Evolutionary conservation across 2,797 vertebrate genomes (phyloP), one percentile per base, ranked within the genome.

Genomic region (Bradypus variegatus): DNA sequence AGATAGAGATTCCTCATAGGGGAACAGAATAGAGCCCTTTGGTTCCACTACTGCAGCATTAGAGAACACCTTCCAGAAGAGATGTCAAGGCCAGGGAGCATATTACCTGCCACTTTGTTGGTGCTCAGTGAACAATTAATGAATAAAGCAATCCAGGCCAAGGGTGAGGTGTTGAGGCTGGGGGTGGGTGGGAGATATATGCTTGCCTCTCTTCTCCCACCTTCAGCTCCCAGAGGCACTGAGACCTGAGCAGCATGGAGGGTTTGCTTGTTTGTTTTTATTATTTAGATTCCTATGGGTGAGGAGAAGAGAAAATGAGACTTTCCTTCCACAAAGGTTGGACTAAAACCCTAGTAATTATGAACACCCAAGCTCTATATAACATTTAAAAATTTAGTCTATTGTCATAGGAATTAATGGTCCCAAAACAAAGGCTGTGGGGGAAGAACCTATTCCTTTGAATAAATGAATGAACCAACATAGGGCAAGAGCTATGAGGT

Each of bases 261-360:
- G 29, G 25, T 10, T 86, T 67, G 18, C 55, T 53, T 72, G 41
- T 55, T 83, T 86, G 11, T 89, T 91, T 90, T 81, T 55, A 48
- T 38, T 88, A 41, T 91, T 95, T 72, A 83, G 80, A 88, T 81
- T 41, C 27, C 80, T 6, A 23, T 48, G 19, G 31, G 21, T 64
- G 36, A 65, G 53, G 8, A 55, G 10, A 67, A 78, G 73, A 75
- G 41, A 58, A 65, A 94, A 77, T 13, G n/a, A 86, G 33, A 33
- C 15, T 90, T 95, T 81, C 76, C 29, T 94, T 94, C 86, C 48
- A 85, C 84, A 65, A 84, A 64, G 81, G 41, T 75, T 72, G 6
- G n/a, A 23, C 29, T 41, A 78, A 65, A 70, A 50, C 3, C n/a
- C 41, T 45, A 45, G 41, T 45, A 86, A 82, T 11, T 85, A 64